phyloP scores from a whole-genome alignment of 2,797 vertebrate species.

The Pseudochaenichthys georgianus region DNA sequence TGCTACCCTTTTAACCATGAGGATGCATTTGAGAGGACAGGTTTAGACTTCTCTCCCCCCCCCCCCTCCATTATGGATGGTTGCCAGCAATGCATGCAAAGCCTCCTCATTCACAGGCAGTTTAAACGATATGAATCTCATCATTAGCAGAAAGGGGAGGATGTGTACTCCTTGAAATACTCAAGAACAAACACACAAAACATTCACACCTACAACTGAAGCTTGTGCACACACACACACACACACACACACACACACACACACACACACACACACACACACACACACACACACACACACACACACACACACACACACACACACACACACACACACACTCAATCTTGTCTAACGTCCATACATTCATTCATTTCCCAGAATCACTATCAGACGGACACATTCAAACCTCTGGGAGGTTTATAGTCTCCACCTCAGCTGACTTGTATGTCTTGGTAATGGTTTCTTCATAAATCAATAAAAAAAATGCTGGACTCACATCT shows the following conservation, averaged over 20 bases:
- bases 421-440: conserved; percentile 20
- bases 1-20: conserved; percentile 76
- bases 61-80: conserved; percentile 47
- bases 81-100: conserved; percentile 60
- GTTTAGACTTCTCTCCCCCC: conserved; percentile 15
- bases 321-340: conserved; percentile 10
- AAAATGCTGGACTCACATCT: conserved; percentile 23
- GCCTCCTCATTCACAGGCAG: conserved; percentile 64
- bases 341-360: background rate
- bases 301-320: conserved; percentile 14
- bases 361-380: conserved; percentile 27
- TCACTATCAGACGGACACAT: conserved; percentile 11
- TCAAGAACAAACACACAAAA: conserved; percentile 1
- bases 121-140: conserved; percentile 71
- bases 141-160: conserved; percentile 65
- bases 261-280: too few species aligned
- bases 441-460: conserved; percentile 19
- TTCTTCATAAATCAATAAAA: conserved; percentile 48
- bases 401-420: conserved; percentile 33
- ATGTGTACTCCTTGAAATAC: conserved; percentile 44
- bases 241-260: too few species aligned
- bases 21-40: conserved; percentile 68
- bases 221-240: conserved; percentile 14
- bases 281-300: too few species aligned
- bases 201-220: conserved; percentile 11